Percentiles rank a stretch among this genome's conserved stretches.
Evolutionary conservation across 2,888 invertebrate genomes (phyloP).

Genomic region (Phragmatobia fuliginosa): DNA sequence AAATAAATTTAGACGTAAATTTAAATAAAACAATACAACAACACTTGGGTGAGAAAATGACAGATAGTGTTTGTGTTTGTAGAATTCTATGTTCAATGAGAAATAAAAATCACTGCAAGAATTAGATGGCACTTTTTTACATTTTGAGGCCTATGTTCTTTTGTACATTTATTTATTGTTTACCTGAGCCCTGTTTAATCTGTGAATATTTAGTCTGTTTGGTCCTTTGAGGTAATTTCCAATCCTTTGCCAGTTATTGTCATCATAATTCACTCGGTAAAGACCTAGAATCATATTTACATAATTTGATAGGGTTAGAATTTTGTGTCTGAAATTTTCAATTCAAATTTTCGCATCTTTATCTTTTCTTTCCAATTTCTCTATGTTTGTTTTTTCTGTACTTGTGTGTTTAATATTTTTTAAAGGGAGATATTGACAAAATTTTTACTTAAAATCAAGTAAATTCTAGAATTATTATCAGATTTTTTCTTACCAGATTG

Average conservation of each 20-base stretch:
- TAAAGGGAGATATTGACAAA: neutral
- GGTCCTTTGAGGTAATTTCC: conserved; percentile 77
- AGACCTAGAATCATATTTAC: conserved; percentile 76
- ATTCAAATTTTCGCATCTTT: neutral
- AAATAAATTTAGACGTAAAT: conserved; percentile 2
- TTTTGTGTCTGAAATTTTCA: neutral
- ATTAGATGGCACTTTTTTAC: too few relatives aligned
- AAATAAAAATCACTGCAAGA: too few relatives aligned
- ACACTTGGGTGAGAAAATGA: neutral
- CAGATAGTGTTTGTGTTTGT: neutral
- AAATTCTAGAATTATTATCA: neutral
- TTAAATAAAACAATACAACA: neutral
- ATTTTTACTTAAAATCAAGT: neutral
- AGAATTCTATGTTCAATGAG: neutral
- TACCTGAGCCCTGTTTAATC: conserved; percentile 91
- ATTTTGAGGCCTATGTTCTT: too few relatives aligned
- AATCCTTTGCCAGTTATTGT: conserved; percentile 85
- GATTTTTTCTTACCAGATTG: conserved; percentile 68
- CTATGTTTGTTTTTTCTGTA: too few relatives aligned
- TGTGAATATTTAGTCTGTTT: conserved; percentile 83
- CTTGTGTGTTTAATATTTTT: neutral
- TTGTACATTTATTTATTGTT: too few relatives aligned
- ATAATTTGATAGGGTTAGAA: neutral
- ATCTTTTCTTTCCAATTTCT: neutral
- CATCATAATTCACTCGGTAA: conserved; percentile 90